Percentiles rank a stretch among this genome's conserved stretches.
These are phyloP conservation scores for Heliconius himera DNA, from an alignment of 1,140 invertebrate genomes.

Conservation along the genomic window DNA sequence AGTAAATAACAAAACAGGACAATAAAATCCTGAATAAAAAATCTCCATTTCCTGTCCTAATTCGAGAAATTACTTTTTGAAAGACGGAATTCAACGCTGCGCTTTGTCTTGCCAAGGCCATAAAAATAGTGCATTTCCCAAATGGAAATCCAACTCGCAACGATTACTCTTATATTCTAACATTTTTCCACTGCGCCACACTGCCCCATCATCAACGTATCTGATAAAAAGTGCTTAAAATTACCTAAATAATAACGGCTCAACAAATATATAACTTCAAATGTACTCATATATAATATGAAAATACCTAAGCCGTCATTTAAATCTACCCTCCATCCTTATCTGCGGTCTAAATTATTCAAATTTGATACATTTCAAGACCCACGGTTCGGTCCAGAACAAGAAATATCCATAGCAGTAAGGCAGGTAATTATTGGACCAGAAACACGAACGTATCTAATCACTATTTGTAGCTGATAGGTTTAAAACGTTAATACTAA, in stretches of 20 bases:
- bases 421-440: constrained; percentile 60
- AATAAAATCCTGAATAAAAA: no score
- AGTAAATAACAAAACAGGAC: not conserved
- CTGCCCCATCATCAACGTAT: no score
- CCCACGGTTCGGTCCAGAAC: constrained; percentile 27
- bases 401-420: constrained; percentile 45
- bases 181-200: no score
- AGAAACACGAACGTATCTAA: constrained; percentile 57
- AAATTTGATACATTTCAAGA: constrained; percentile 36
- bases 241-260: no score
- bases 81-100: no score
- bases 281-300: not conserved
- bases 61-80: no score
- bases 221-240: no score
- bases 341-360: constrained; percentile 26
- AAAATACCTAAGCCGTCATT: not conserved
- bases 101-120: no score
- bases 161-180: no score
- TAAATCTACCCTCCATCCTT: not conserved
- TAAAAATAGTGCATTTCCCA: no score
- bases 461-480: constrained; percentile 64
- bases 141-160: no score
- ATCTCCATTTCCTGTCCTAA: no score
- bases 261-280: not conserved
- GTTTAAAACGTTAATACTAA: constrained; percentile 58